Conservation (phyloP, 2,888 invertebrate genomes). For the Euproctis similis region DNA sequence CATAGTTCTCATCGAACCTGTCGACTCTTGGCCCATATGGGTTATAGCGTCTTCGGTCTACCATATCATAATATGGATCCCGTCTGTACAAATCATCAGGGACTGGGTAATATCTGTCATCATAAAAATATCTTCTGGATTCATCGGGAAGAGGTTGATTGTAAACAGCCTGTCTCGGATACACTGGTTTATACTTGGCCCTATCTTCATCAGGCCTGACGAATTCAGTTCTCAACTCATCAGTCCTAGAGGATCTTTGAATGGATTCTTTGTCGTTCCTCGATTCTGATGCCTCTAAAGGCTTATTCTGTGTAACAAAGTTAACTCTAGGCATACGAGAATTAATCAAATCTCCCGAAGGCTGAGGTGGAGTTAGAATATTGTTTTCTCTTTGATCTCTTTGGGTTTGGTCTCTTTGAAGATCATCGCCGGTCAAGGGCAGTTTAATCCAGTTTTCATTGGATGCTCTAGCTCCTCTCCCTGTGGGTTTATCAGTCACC, state of each 20-base stretch:
- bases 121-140: constrained; percentile 54
- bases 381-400: constrained; percentile 36
- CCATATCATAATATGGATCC: constrained; percentile 58
- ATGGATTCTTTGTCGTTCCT: constrained; percentile 67
- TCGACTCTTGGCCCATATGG: constrained; percentile 52
- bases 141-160: constrained; percentile 55
- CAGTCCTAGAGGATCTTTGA: constrained; percentile 55
- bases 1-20: constrained; percentile 59
- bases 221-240: constrained; percentile 64
- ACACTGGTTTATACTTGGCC: constrained; percentile 55
- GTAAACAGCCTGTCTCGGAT: constrained; percentile 64
- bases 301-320: constrained; percentile 79
- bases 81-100: constrained; percentile 58
- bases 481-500: constrained; percentile 70
- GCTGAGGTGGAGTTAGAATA: constrained; percentile 69
- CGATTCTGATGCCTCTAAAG: constrained; percentile 64
- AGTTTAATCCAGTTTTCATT: constrained; percentile 79
- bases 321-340: constrained; percentile 79
- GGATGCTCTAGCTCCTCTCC: constrained; percentile 75
- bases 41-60: constrained; percentile 49
- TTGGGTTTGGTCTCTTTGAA: constrained; percentile 18
- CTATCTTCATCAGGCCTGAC: constrained; percentile 58
- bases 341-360: constrained; percentile 71
- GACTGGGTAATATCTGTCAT: constrained; percentile 50
- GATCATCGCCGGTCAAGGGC: constrained; percentile 62